Evolutionary conservation across 2,797 vertebrate genomes (phyloP).

Genomic region (Lepus oiostolus): DNA sequence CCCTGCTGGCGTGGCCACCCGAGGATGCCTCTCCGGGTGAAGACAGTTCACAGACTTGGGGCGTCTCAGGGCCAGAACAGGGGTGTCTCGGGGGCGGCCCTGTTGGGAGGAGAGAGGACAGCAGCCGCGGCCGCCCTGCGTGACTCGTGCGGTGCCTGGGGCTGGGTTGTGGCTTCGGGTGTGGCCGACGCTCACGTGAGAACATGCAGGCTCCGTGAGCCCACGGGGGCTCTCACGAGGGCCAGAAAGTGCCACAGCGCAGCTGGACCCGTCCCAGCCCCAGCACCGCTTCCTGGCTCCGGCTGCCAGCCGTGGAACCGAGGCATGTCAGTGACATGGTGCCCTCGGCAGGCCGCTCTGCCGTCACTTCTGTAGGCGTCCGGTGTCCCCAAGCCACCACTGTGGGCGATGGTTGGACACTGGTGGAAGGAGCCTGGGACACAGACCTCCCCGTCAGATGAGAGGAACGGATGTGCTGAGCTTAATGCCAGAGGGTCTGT

Average conservation of each 20-base stretch:
- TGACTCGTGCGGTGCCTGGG: fast-evolving
- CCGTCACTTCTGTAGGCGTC: neutral
- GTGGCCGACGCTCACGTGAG: fast-evolving
- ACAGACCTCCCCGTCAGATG: neutral
- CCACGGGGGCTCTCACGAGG: neutral
- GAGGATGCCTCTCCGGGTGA: neutral
- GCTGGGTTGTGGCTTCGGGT: fast-evolving
- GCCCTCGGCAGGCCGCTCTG: neutral
- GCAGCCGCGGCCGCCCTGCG: too few species aligned
- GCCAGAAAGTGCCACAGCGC: too few species aligned
- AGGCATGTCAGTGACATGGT: too few species aligned
- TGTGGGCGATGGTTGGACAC: neutral
- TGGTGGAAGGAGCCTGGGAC: neutral
- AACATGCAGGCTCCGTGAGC: neutral
- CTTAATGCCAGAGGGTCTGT: neutral
- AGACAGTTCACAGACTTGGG: neutral
- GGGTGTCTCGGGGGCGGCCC: too few species aligned
- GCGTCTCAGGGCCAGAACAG: neutral
- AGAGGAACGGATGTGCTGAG: fast-evolving
- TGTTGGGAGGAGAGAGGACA: too few species aligned
- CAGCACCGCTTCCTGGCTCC: neutral
- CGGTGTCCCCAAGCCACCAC: neutral
- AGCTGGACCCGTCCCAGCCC: neutral
- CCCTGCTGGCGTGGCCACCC: neutral
- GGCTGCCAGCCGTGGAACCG: too few species aligned